Percentiles rank a stretch among this genome's conserved stretches.
phyloP scores from a whole-genome alignment of 2,113 vertebrate genomes.

The Hemicordylus capensis region DNA sequence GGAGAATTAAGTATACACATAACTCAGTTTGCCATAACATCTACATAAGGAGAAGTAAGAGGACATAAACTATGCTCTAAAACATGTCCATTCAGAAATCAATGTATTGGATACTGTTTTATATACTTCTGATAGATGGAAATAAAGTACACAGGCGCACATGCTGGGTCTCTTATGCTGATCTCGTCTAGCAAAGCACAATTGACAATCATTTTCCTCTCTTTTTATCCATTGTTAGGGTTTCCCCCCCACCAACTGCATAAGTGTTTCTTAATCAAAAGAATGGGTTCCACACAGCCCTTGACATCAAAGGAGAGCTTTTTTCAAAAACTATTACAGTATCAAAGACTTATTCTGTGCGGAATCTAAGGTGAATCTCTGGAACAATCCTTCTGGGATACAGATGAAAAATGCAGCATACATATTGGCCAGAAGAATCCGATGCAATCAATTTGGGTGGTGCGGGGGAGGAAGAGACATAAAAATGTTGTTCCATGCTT shows the following conservation, averaged over 20 bases:
- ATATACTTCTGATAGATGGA: constrained; percentile 42
- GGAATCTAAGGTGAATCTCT: constrained; percentile 74
- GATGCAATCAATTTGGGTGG: constrained; percentile 61
- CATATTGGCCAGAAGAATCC: constrained; percentile 59
- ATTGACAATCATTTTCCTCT: constrained; percentile 49
- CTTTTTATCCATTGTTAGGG: constrained; percentile 67
- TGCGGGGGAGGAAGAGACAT: not conserved
- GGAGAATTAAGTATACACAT: too few species aligned
- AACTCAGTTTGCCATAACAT: not conserved
- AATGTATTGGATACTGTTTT: constrained; percentile 8
- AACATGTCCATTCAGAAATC: constrained; percentile 1
- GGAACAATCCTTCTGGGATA: constrained; percentile 73
- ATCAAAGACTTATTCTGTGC: constrained; percentile 76
- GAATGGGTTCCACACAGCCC: constrained; percentile 64
- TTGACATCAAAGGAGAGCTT: constrained; percentile 71
- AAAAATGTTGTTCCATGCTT: constrained; percentile 66
- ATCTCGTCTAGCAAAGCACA: constrained; percentile 66
- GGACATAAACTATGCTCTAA: constrained; percentile 18
- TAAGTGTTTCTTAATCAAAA: constrained; percentile 77
- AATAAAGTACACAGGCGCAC: constrained; percentile 46
- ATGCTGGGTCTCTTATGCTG: constrained; percentile 52
- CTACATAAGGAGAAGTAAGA: not conserved
- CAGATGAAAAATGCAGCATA: constrained; percentile 70
- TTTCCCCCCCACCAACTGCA: constrained; percentile 50
- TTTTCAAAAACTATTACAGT: constrained; percentile 76